These are phyloP conservation scores for Thunnus albacares DNA, from an alignment of 2,797 vertebrate genomes.

Conservation along the genomic window DNA sequence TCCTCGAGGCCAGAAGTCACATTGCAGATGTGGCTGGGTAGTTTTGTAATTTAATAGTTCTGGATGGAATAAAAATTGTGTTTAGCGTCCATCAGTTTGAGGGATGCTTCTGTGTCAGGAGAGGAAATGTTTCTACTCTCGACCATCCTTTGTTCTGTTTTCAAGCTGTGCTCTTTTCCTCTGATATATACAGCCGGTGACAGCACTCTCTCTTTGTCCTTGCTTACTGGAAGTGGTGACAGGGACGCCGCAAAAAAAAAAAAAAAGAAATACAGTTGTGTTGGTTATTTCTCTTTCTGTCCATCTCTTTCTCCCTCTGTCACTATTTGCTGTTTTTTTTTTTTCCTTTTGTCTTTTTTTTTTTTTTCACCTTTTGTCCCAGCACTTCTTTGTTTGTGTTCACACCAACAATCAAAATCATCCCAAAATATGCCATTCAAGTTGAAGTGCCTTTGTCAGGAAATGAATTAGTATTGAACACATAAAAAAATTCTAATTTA, in stretches of 20 bases:
- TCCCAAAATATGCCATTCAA: constrained; percentile 7
- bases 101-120: constrained; percentile 38
- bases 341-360: neutral
- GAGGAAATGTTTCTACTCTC: constrained; percentile 25
- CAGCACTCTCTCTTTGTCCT: constrained; percentile 48
- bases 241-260: constrained; percentile 12
- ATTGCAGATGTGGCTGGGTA: constrained; percentile 25
- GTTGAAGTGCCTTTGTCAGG: constrained; percentile 1
- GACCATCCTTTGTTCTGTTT: constrained; percentile 24
- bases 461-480: neutral
- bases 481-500: neutral
- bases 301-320: constrained; percentile 8
- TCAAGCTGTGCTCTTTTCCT: constrained; percentile 22
- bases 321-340: constrained; percentile 4
- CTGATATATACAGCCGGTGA: constrained; percentile 23
- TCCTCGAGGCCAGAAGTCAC: constrained; percentile 33
- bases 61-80: constrained; percentile 38
- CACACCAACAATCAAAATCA: constrained; percentile 13
- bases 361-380: constrained; percentile 17
- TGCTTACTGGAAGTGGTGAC: constrained; percentile 43
- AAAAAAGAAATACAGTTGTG: neutral
- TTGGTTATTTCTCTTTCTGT: constrained; percentile 30
- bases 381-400: constrained; percentile 11
- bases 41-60: constrained; percentile 49
- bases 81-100: constrained; percentile 51